Percentiles rank a stretch among this genome's conserved stretches.
Conservation (phyloP, 2,888 invertebrate species). For the Sisyra nigra region DNA sequence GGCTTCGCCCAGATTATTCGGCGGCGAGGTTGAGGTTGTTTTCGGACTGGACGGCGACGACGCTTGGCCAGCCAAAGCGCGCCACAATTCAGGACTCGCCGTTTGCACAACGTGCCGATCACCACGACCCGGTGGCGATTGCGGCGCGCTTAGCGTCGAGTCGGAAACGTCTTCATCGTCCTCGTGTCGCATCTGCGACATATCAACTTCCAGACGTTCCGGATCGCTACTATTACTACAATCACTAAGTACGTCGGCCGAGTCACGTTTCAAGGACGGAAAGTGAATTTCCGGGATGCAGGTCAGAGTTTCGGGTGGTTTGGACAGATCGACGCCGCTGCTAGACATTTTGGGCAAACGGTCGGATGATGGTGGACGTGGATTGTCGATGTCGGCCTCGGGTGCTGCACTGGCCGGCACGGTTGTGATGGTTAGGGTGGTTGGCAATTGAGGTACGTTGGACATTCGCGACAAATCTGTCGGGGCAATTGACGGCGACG, state of each 20-base stretch:
- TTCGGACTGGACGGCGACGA: too few species aligned
- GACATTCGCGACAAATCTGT: constrained; percentile 5
- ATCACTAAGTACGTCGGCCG: constrained; percentile 30
- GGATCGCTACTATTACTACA: constrained; percentile 61
- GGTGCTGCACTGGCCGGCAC: neutral
- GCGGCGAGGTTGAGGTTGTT: constrained; percentile 13
- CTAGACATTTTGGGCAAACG: neutral
- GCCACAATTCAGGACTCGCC: constrained; percentile 29
- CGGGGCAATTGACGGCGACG: constrained; percentile 1
- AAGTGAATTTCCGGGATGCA: constrained; percentile 21
- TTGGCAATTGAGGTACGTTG: neutral
- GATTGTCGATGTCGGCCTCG: neutral
- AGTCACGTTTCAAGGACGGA: constrained; percentile 27
- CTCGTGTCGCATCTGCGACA: constrained; percentile 29
- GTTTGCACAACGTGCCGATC: constrained; percentile 17
- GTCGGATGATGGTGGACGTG: neutral
- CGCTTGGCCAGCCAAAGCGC: constrained; percentile 25
- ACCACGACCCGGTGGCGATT: constrained; percentile 25
- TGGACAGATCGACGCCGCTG: constrained; percentile 23
- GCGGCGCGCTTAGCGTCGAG: constrained; percentile 22
- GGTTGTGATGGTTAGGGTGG: constrained; percentile 1
- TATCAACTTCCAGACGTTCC: constrained; percentile 56
- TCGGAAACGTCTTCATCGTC: constrained; percentile 26
- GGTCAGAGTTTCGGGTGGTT: constrained; percentile 23
- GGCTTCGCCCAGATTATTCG: constrained; percentile 45